Evolutionary conservation across 1,140 invertebrate genomes (phyloP), one percentile per base, ranked within the genome.

Genomic region (Theocolax elegans): DNA sequence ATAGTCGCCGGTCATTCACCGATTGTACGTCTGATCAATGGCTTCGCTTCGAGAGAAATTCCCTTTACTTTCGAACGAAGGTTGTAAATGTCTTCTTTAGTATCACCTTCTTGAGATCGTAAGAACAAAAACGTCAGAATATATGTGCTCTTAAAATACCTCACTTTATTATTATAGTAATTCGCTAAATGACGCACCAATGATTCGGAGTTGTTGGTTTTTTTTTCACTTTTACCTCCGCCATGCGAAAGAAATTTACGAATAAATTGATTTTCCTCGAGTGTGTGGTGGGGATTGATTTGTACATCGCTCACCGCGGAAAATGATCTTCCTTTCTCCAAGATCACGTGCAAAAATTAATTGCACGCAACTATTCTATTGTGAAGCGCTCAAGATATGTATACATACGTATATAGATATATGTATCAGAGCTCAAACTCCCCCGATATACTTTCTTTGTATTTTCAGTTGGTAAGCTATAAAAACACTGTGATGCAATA

Each of bases 241-340:
- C 29, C n/a, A n/a, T 21, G 53, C 53, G 35, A 35, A 56, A 56
- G 27, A 56, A 56, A 31, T 3, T 19, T 19, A 38, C 15, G 29
- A 56, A 56, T 35, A n/a, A n/a, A 56, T 35, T 31, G 53, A 17
- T 56, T 35, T 54, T 54, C 42, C 42, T 17, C 29, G 29, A 9
- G 13, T 27, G 7, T 7, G 38, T 3, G 15, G 53, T 23, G 53
- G 15, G 29, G 23, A 17, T n/a, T 59, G 56, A 42, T 59, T 56
- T 59, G 31, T 42, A 6, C 56, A n/a, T 21, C 56, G 23, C 23
- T 42, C 13, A 1, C 1, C 38, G 25, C 23, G 19, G 56, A 42
- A 42, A 59, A 59, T 59, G 38, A 59, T 59, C 6, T 40, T 59
- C 56, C 56, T 59, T 59, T 59, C 56, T 59, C 56, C 56, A 25